These are phyloP conservation scores for Tachina grossa DNA, from an alignment of 2,888 invertebrate genomes.

Conservation along the genomic window DNA sequence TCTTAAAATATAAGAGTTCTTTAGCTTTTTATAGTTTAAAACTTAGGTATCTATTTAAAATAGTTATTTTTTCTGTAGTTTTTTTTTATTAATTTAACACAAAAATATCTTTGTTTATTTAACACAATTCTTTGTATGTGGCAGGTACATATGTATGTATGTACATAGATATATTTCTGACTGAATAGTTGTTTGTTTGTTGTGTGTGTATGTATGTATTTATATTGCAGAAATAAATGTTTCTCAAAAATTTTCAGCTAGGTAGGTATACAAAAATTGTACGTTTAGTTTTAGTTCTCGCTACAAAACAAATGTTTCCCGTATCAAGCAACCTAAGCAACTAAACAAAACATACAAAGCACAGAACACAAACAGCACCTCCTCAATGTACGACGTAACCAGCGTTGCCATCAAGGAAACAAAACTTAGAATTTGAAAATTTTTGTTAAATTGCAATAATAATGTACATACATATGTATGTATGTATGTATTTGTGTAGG, in stretches of 20 bases:
- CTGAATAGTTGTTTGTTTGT: constrained; percentile 50
- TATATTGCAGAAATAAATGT: constrained; percentile 45
- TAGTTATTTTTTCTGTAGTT: constrained; percentile 43
- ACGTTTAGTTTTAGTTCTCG: constrained; percentile 51
- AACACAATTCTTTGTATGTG: constrained; percentile 59
- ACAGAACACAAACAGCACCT: constrained; percentile 75
- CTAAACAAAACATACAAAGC: constrained; percentile 76
- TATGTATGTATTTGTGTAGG: too few species aligned
- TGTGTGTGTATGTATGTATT: constrained; percentile 23
- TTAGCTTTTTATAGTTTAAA: constrained; percentile 24
- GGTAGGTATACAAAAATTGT: constrained; percentile 11
- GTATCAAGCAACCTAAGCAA: constrained; percentile 80
- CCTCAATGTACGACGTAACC: constrained; percentile 63
- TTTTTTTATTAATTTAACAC: constrained; percentile 64
- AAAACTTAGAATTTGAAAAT: too few species aligned
- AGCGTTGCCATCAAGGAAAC: too few species aligned
- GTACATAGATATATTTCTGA: constrained; percentile 16
- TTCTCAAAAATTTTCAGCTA: constrained; percentile 53
- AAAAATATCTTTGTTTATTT: constrained; percentile 68
- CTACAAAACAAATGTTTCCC: constrained; percentile 76
- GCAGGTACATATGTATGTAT: constrained; percentile 1
- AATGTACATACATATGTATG: too few species aligned
- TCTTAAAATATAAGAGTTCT: constrained; percentile 5
- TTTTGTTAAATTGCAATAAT: too few species aligned
- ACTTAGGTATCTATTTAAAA: not conserved